Percentiles rank a stretch among this genome's conserved stretches.
Conservation (phyloP, 2,888 invertebrate genomes). For the Drosophila affinis region DNA sequence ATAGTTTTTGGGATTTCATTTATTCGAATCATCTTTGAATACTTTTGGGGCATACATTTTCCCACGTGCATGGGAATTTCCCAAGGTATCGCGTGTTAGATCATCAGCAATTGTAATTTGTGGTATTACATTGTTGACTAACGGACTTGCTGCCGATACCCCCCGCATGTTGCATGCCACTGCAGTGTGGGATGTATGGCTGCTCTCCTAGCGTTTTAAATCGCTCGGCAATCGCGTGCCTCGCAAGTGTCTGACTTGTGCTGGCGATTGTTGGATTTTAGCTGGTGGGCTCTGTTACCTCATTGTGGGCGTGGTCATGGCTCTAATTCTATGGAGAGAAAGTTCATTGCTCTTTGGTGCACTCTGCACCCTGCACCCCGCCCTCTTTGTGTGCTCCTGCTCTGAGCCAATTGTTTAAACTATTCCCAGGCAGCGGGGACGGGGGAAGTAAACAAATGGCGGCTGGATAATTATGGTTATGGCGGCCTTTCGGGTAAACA, state of each 20-base stretch:
- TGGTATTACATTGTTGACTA: conserved; percentile 12
- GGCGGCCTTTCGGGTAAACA: conserved; percentile 5
- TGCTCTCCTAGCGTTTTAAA: conserved; percentile 47
- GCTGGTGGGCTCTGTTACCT: conserved; percentile 3
- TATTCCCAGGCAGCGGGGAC: conserved; percentile 47
- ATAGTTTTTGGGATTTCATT: not conserved
- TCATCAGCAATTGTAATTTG: conserved; percentile 35
- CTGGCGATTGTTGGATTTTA: conserved; percentile 51
- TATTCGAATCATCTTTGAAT: not conserved
- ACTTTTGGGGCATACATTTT: not conserved
- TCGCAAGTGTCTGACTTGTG: conserved; percentile 16
- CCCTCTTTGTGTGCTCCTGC: conserved; percentile 12
- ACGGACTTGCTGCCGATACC: conserved; percentile 14
- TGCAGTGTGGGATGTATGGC: conserved; percentile 36
- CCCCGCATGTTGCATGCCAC: conserved; percentile 24
- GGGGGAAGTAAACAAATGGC: conserved; percentile 55
- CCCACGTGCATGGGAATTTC: conserved; percentile 18
- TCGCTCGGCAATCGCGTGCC: conserved; percentile 39
- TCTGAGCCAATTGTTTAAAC: conserved; percentile 51
- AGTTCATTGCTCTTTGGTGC: conserved; percentile 6
- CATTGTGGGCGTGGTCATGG: conserved; percentile 7
- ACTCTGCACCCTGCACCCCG: not conserved
- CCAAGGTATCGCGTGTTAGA: conserved; percentile 11
- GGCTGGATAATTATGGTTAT: conserved; percentile 55
- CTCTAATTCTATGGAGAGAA: conserved; percentile 9